Conservation (phyloP, 2,888 invertebrate species). For the Nymphalis urticae region DNA sequence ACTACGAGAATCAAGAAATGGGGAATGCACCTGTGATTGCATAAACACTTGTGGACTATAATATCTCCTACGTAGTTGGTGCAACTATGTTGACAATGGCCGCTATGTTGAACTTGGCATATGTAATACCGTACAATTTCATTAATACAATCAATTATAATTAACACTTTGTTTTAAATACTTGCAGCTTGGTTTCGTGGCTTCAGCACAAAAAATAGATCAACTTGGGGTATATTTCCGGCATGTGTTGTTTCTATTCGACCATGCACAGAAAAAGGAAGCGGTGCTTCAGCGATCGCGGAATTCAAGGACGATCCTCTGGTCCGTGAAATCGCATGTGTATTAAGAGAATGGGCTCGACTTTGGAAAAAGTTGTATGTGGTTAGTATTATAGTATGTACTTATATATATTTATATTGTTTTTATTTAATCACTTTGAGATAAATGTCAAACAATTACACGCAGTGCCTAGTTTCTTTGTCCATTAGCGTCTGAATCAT, state of each 20-base stretch:
- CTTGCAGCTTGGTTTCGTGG: constrained; percentile 92
- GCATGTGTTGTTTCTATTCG: constrained; percentile 88
- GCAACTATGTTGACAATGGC: too few relatives aligned
- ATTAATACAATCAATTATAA: too few relatives aligned
- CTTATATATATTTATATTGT: too few relatives aligned
- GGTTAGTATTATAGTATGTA: constrained; percentile 78
- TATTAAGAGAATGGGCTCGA: constrained; percentile 95
- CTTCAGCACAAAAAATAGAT: constrained; percentile 86
- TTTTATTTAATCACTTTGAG: too few relatives aligned
- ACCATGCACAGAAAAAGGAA: constrained; percentile 88
- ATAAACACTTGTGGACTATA: too few relatives aligned
- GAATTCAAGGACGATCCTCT: constrained; percentile 93
- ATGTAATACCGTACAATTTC: too few relatives aligned
- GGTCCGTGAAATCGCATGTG: constrained; percentile 94
- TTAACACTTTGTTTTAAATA: not conserved
- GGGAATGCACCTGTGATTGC: too few relatives aligned
- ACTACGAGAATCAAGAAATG: too few relatives aligned
- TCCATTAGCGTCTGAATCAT: constrained; percentile 32
- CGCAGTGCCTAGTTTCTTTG: constrained; percentile 30
- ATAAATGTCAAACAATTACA: too few relatives aligned
- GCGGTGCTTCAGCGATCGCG: constrained; percentile 91
- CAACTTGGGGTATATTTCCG: constrained; percentile 80
- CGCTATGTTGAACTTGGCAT: too few relatives aligned
- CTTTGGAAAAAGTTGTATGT: constrained; percentile 96
- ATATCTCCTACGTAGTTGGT: too few relatives aligned